Conservation (phyloP, 2,113 vertebrate genomes). For the Nymphicus hollandicus region DNA sequence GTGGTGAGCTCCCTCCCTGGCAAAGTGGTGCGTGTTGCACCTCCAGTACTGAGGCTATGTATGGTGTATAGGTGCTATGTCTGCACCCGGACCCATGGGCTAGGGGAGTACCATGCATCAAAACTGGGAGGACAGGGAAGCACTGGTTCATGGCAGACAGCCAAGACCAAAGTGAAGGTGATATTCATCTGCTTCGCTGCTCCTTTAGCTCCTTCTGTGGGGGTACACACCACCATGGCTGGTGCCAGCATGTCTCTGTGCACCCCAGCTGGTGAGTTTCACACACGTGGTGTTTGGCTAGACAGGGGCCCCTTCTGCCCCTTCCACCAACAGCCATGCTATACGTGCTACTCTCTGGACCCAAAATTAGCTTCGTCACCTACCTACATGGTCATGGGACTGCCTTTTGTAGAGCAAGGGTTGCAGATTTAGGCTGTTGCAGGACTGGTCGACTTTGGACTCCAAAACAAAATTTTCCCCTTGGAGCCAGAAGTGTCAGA, state of each 20-base stretch:
- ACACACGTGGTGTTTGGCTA: neutral
- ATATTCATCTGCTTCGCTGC: neutral
- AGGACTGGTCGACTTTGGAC: neutral
- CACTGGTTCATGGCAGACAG: neutral
- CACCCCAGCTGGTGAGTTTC: no score
- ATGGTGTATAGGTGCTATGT: neutral
- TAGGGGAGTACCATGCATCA: neutral
- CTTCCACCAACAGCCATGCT: neutral
- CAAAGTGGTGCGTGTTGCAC: accelerated
- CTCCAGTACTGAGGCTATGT: neutral
- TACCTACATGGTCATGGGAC: accelerated
- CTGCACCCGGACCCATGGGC: neutral
- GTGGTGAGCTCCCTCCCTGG: neutral
- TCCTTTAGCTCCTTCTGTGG: neutral
- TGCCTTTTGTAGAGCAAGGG: neutral
- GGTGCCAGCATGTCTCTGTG: neutral
- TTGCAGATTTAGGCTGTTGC: neutral
- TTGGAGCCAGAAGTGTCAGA: neutral
- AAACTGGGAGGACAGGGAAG: neutral
- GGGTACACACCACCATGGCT: accelerated
- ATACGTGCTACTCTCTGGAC: neutral
- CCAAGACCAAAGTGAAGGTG: neutral
- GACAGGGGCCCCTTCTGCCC: neutral
- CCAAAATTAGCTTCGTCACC: neutral
- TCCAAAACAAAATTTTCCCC: neutral